Base-by-base conservation (phyloP, 92 coral and sea anemone genomes). In the Desmophyllum pertusum region DNA sequence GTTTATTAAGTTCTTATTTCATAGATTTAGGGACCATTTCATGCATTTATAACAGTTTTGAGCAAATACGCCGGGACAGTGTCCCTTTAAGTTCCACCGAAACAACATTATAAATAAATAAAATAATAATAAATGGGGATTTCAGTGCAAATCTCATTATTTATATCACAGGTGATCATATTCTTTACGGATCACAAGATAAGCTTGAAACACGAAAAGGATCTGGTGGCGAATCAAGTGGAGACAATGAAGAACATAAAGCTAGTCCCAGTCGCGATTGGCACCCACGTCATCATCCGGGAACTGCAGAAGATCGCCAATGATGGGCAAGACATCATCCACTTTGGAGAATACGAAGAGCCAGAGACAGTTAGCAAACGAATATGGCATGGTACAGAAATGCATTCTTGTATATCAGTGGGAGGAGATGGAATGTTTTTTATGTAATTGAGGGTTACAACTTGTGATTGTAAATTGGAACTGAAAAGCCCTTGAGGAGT, bases 231-330 rank as follows among this genome's bases (percentile, higher is more conserved):
- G 21, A 8, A 48, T 17, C 64, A 30, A 64, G 61, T 43, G 4
- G n/a, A 43, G 15, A 23, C 33, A 2, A 25, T 79, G 53, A 65
- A 42, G 0, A 35, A 64, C 42, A 83, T 88, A 4, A 79, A 78
- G 13, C 38, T 88, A 25, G 43, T 88, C n/a, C 86, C 88, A 52
- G 88, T 80, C 10, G 76, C 85, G 64, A 27, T 88, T 64, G 88
- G 92, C 25, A 37, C 78, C 0, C 67, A 79, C 42, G 70, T 84
- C 38, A 85, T 78, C 45, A 52, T 73, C 18, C 50, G 38, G 31
- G 79, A 61, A 31, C 65, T 88, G 35, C 51, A 83, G 77, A 63
- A 27, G 59, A 59, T 78, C 13, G 72, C 88, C 11, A 50, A 59
- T 19, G 41, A 46, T 37, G 53, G 55, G 51, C 61, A 64, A 21